Conservation (phyloP, 2,797 vertebrate species). For the Rhabdophis nuchalis region DNA sequence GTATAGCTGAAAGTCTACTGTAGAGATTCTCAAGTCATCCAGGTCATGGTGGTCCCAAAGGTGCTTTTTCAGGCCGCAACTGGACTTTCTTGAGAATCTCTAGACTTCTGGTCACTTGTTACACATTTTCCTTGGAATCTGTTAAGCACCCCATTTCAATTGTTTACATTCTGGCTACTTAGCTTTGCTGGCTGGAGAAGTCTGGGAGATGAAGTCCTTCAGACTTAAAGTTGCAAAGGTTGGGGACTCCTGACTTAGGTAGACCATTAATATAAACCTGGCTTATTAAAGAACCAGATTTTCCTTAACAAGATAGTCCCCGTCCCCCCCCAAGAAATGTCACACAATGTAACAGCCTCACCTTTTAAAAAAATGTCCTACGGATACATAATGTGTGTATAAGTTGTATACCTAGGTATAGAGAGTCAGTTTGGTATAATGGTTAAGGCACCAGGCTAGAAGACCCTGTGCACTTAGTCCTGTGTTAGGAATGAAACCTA, state of each 20-base stretch:
- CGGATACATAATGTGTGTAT: not conserved
- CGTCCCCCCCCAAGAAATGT: not conserved
- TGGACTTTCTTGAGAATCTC: too few species aligned
- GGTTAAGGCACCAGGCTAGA: not conserved
- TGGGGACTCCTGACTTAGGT: too few species aligned
- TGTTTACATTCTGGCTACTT: not conserved
- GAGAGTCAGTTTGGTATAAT: not conserved
- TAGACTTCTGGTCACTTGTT: not conserved
- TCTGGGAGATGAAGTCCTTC: too few species aligned
- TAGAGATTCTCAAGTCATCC: too few species aligned
- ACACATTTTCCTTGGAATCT: not conserved
- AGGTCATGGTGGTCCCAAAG: too few species aligned
- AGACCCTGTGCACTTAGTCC: not conserved
- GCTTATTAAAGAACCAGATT: not conserved
- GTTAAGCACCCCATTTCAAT: not conserved
- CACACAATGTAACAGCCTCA: not conserved
- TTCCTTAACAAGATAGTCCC: not conserved
- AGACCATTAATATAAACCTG: not conserved
- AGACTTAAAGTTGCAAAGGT: too few species aligned
- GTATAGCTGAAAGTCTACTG: too few species aligned
- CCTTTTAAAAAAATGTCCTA: not conserved
- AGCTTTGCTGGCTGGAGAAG: too few species aligned
- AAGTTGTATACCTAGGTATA: not conserved
- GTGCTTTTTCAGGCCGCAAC: too few species aligned
- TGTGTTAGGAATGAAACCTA: not conserved